phyloP scores from a whole-genome alignment of 1,140 invertebrate species.

The Aphelenchoides avenae region DNA sequence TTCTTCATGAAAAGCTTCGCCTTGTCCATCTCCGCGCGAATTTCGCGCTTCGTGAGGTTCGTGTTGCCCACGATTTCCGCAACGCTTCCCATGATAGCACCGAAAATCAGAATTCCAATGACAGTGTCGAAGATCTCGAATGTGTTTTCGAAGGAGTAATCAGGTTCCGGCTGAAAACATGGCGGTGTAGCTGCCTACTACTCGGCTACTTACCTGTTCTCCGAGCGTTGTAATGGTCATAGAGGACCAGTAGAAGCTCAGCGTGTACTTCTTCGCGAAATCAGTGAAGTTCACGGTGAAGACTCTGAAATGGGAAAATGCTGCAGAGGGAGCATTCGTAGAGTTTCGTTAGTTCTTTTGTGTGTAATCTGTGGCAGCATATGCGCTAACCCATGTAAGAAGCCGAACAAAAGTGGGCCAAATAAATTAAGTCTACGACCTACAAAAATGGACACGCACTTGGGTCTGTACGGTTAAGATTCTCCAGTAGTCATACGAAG shows the following conservation, averaged over 20 bases:
- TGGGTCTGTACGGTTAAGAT: no score
- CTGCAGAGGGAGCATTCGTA: no score
- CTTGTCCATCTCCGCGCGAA: slow-evolving; percentile 10
- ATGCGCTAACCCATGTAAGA: no score
- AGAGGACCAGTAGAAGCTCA: slow-evolving; percentile 19
- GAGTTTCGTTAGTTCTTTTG: no score
- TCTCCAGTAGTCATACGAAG: no score
- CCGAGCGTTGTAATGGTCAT: slow-evolving; percentile 19
- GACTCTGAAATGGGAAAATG: not conserved
- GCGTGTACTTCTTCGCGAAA: slow-evolving; percentile 19
- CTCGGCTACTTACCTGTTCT: slow-evolving; percentile 4
- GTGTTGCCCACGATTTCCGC: slow-evolving; percentile 18
- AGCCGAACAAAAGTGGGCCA: no score
- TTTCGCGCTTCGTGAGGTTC: slow-evolving; percentile 3
- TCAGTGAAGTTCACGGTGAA: not conserved
- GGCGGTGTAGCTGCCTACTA: not conserved
- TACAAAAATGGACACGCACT: no score
- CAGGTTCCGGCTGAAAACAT: slow-evolving; percentile 17
- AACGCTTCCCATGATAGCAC: slow-evolving; percentile 17
- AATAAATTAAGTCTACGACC: no score
- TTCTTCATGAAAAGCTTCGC: slow-evolving; percentile 20
- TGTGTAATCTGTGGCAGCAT: no score
- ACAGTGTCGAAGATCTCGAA: slow-evolving; percentile 19
- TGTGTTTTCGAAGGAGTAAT: slow-evolving; percentile 5
- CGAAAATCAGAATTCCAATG: slow-evolving; percentile 22